Conservation (phyloP, 2,113 vertebrate species). For the Nasalis larvatus region DNA sequence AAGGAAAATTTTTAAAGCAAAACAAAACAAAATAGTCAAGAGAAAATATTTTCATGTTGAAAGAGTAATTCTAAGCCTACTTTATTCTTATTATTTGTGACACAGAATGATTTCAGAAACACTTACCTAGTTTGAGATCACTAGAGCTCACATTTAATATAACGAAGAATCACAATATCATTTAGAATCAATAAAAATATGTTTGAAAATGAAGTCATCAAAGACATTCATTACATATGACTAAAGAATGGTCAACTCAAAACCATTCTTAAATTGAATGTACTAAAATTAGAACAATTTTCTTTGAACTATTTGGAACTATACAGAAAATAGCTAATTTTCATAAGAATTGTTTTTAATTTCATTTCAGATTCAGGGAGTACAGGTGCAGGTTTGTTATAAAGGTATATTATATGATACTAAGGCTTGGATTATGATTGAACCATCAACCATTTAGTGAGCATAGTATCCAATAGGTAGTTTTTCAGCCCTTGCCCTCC, state of each 20-base stretch:
- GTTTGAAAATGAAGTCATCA: constrained; percentile 17
- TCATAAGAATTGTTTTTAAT: neutral
- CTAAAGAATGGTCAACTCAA: neutral
- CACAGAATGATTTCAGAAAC: neutral
- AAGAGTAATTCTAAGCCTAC: neutral
- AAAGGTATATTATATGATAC: no score
- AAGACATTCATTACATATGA: neutral
- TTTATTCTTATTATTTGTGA: constrained; percentile 3
- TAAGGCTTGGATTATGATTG: no score
- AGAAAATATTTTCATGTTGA: neutral
- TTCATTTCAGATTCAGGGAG: no score
- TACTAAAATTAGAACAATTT: neutral
- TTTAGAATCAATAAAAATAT: constrained; percentile 5
- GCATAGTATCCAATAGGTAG: no score
- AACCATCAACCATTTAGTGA: no score
- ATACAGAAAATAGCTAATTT: constrained; percentile 9
- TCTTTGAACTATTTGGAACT: neutral
- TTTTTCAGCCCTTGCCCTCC: no score
- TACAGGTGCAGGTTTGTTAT: no score
- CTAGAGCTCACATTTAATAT: neutral
- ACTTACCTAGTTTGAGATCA: neutral
- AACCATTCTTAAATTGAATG: neutral
- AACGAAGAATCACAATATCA: neutral
- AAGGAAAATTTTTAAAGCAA: neutral
- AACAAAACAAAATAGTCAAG: neutral